These are phyloP conservation scores for Pachycephus smyrnensis DNA, from an alignment of 2,888 invertebrate species.

Conservation along the genomic window DNA sequence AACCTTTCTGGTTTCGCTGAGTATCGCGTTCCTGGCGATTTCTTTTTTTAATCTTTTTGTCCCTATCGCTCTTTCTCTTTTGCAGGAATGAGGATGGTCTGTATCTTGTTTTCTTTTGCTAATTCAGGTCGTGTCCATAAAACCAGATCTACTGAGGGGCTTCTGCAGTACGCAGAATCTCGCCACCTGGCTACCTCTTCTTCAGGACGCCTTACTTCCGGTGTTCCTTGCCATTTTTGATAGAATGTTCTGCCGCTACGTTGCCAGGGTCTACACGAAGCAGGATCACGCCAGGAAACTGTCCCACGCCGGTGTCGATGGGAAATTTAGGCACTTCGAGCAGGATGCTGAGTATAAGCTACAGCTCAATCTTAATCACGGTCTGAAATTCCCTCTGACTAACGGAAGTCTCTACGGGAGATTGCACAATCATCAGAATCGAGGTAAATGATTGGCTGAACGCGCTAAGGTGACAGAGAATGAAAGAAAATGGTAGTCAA, in stretches of 20 bases:
- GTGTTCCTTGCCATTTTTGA: conserved; percentile 72
- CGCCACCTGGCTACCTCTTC: conserved; percentile 71
- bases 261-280: conserved; percentile 69
- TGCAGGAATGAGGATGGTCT: neutral
- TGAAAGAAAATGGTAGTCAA: neutral
- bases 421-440: conserved; percentile 66
- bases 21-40: conserved; percentile 18
- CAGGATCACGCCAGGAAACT: conserved; percentile 55
- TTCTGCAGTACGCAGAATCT: conserved; percentile 70
- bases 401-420: conserved; percentile 73
- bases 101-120: conserved; percentile 19
- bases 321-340: conserved; percentile 72
- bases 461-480: neutral
- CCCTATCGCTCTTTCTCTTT: neutral
- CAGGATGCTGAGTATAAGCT: conserved; percentile 63
- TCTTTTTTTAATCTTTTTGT: neutral
- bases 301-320: conserved; percentile 65
- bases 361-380: conserved; percentile 65
- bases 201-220: conserved; percentile 72
- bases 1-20: conserved; percentile 5
- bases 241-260: conserved; percentile 71
- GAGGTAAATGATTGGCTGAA: conserved; percentile 42
- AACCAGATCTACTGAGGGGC: conserved; percentile 68
- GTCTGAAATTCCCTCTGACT: conserved; percentile 72
- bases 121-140: conserved; percentile 69